phyloP scores from a whole-genome alignment of 1,140 invertebrate genomes.

The Musca domestica region DNA sequence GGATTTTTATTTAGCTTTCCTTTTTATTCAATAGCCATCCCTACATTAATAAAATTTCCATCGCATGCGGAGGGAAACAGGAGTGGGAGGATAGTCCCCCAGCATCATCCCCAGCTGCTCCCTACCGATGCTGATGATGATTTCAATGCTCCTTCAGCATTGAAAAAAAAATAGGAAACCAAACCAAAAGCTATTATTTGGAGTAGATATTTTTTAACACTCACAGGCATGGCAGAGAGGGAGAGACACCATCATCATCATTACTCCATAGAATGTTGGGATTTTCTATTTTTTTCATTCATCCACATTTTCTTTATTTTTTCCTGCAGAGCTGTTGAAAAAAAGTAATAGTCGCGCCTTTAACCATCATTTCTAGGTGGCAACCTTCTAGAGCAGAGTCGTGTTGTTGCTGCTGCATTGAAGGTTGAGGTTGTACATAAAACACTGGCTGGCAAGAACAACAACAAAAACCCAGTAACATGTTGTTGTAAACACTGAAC shows the following conservation, averaged over 20 bases:
- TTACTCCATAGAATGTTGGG: too few relatives aligned
- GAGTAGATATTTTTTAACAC: background rate
- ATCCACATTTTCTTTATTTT: too few relatives aligned
- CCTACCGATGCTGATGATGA: too few relatives aligned
- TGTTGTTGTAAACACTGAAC: background rate
- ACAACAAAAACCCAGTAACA: background rate
- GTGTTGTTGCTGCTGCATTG: background rate
- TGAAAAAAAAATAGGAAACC: background rate
- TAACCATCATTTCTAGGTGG: too few relatives aligned
- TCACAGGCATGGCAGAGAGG: too few relatives aligned
- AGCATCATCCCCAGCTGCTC: too few relatives aligned
- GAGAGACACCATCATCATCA: too few relatives aligned
- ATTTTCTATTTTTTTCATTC: too few relatives aligned
- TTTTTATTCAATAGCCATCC: slow-evolving; percentile 8
- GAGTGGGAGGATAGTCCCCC: background rate
- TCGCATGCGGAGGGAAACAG: background rate
- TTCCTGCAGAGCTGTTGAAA: too few relatives aligned
- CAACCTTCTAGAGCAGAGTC: too few relatives aligned
- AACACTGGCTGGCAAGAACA: background rate
- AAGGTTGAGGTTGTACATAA: slow-evolving; percentile 25
- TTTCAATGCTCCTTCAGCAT: too few relatives aligned
- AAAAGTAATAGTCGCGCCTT: too few relatives aligned
- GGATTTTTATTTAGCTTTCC: slow-evolving; percentile 11
- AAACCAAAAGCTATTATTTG: background rate
- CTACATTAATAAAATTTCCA: slow-evolving; percentile 8